Base-by-base conservation (phyloP, 2,113 vertebrate species). In the Formicarius rufipectus region DNA sequence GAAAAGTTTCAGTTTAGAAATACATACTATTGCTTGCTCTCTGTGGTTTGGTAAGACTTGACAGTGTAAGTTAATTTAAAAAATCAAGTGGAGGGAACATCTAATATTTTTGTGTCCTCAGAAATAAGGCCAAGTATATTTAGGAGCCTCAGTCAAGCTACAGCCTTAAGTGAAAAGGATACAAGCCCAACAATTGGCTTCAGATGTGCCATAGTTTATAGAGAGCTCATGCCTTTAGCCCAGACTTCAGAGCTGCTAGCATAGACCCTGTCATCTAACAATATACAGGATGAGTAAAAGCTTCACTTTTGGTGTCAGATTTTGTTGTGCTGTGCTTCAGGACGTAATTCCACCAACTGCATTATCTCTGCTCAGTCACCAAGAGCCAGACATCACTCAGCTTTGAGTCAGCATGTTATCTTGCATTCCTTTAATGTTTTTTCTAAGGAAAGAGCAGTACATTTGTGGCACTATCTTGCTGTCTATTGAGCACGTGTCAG, bases 111-210 rank as follows among this genome's bases (percentile, higher is more conserved):
- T 94, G 75, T 76, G 68, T 96, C 40, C n/a, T 71, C 35, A 78
- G 63, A 93, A 93, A 68, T 10, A 60, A 88, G 64, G 87, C 72
- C 63, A 72, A n/a, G 35, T 74, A 1, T 3, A 33, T 90, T 90
- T 58, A 31, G 14, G 28, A 86, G 87, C 80, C 44, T 93, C 72
- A 11, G 60, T 52, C 69, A 76, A 74, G 56, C 52, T 21, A 71
- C 63, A 96, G 93, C 92, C 93, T 96, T 96, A 95, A 93, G 72
- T 22, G 47, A 50, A 73, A 52, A 62, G 73, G 91, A 44, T 6
- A 35, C 35, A 63, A 77, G 80, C 5, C 39, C 47, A 83, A 10
- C 33, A 75, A 17, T 3, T 86, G 76, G 78, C 83, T 67, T 44
- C 52, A 89, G 39, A n/a, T 0, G 60, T 92, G 92, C 96, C 79